Percentiles rank a stretch among this genome's conserved stretches.
Evolutionary conservation across 2,888 invertebrate species (phyloP).

Genomic region (Megalurothrips usitatus): DNA sequence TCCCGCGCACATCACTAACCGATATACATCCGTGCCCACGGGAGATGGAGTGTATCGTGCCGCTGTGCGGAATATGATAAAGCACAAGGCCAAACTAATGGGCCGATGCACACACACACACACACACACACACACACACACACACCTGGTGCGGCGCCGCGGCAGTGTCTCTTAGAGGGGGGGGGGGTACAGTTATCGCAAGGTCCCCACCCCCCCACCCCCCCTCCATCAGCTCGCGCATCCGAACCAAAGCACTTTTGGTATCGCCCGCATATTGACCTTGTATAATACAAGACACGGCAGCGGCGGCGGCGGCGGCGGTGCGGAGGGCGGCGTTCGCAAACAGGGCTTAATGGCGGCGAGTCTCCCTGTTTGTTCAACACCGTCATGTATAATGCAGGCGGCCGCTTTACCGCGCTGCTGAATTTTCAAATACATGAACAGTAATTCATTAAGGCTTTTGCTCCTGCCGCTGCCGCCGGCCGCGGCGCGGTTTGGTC

Average conservation of each 20-base stretch:
- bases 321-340: background rate
- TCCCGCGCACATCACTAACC: too few relatives aligned
- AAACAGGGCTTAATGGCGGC: background rate
- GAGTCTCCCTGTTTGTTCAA: constrained; percentile 17
- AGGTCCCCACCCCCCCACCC: too few relatives aligned
- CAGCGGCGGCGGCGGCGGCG: too few relatives aligned
- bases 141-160: too few relatives aligned
- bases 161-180: background rate
- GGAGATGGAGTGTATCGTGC: too few relatives aligned
- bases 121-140: too few relatives aligned
- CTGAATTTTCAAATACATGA: constrained; percentile 11
- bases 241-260: background rate
- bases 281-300: constrained; percentile 5
- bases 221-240: background rate
- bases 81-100: too few relatives aligned
- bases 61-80: too few relatives aligned
- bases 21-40: too few relatives aligned
- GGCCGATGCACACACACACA: too few relatives aligned
- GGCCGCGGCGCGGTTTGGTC: background rate
- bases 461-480: background rate
- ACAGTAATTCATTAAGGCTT: background rate
- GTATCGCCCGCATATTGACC: constrained; percentile 13
- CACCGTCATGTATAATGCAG: constrained; percentile 19
- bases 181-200: background rate
- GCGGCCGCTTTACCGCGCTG: background rate